Base-by-base conservation (phyloP, 2,888 invertebrate species). In the Erebia ligea region DNA sequence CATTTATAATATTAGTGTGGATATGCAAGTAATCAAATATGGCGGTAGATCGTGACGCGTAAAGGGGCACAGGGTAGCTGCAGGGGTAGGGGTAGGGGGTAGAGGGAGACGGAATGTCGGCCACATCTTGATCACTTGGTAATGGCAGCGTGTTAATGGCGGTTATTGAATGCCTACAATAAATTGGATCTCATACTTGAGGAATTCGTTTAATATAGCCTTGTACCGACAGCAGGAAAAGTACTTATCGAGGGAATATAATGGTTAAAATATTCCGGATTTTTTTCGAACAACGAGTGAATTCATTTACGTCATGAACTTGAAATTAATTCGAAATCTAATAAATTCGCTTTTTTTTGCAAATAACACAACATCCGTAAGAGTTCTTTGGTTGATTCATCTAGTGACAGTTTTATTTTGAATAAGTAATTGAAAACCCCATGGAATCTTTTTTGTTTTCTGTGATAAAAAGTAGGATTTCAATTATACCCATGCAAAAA, bases 131-230 rank as follows among this genome's bases (percentile, higher is more conserved):
- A 67, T 70, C 57, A 66, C 59, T 66, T 54, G 66, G 61, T 59
- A 61, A 71, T 68, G 57, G 69, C 65, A 52, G 56, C 17, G 68
- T 56, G 71, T 54, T 62, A 69, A 69, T 67, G 57, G 71, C 65
- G 57, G 52, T 54, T 68, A 72, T 70, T 58, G 65, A 67, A 72
- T 70, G 66, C 70, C 72, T 66, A 61, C 69, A 56, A 63, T 71
- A 71, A 68, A 71, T 71, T 71, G 71, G 67, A 68, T 71, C 68
- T 71, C 68, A 68, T 71, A 71, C 71, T 71, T 65, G 68, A 68
- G 65, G 64, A 71, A 71, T 71, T 71, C 71, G 54, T 71, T 71
- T 71, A 71, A 71, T 71, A 71, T 65, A 59, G 64, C 52, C 45
- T 58, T 48, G 67, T 70, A 70, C 54, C 11, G 70, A 63, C 50